phyloP scores from a whole-genome alignment of 2,113 vertebrate species.

The Prunella fulvescens region DNA sequence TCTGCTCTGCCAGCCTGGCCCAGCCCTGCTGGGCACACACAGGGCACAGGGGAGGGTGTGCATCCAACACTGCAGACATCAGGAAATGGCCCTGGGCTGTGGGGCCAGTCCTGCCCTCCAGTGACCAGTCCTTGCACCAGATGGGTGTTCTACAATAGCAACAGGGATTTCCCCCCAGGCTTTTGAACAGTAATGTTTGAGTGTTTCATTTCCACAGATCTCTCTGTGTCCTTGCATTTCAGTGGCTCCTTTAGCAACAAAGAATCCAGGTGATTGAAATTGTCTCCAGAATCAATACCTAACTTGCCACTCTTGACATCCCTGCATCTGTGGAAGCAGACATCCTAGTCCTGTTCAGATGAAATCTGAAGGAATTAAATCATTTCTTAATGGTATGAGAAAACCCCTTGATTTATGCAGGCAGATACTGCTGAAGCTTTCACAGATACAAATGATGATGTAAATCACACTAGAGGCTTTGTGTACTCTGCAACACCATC shows the following conservation, averaged over 20 bases:
- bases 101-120: background rate
- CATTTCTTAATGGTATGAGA: background rate
- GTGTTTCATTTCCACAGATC: background rate
- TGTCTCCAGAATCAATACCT: background rate
- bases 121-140: background rate
- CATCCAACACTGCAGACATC: background rate
- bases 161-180: background rate
- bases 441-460: background rate
- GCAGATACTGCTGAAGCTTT: background rate
- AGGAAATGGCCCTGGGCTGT: background rate
- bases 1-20: background rate
- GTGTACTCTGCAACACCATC: background rate
- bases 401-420: background rate
- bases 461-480: background rate
- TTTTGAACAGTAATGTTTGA: background rate
- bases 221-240: background rate
- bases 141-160: rapidly evolving
- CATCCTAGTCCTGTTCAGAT: background rate
- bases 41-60: background rate
- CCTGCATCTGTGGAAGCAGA: background rate
- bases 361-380: background rate
- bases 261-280: background rate
- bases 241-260: background rate
- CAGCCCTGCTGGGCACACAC: background rate
- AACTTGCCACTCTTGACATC: background rate